phyloP scores from a whole-genome alignment of 2,888 invertebrate genomes.

The Matsumyia berberina region DNA sequence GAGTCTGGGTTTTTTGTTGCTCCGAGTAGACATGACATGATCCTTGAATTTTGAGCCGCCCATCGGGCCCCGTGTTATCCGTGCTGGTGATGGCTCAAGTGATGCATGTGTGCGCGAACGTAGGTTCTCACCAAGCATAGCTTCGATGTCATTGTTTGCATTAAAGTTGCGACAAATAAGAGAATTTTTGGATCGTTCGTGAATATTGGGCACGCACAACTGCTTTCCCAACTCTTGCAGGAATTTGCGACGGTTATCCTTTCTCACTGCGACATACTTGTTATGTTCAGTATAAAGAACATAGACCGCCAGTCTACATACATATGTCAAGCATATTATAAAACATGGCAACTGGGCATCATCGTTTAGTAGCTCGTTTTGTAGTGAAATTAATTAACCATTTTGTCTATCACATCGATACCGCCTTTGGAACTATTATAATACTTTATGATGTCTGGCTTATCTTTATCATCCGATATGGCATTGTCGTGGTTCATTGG shows the following conservation, averaged over 20 bases:
- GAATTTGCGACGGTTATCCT: conserved; percentile 5
- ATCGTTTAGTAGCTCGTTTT: conserved; percentile 10
- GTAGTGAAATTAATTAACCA: background rate
- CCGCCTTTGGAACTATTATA: conserved; percentile 36
- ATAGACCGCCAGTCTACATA: background rate
- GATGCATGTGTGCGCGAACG: background rate
- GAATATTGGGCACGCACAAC: conserved; percentile 9
- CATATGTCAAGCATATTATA: conserved; percentile 8
- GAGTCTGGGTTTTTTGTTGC: conserved; percentile 1
- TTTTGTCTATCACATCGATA: conserved; percentile 29
- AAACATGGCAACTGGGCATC: conserved; percentile 5
- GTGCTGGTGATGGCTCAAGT: conserved; percentile 17
- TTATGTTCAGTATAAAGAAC: conserved; percentile 6
- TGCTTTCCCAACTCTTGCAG: conserved; percentile 20
- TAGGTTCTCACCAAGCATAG: conserved; percentile 15
- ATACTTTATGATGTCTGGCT: conserved; percentile 23
- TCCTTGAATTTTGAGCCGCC: conserved; percentile 18
- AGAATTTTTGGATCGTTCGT: background rate
- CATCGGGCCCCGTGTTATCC: conserved; percentile 9
- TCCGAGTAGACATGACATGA: conserved; percentile 15
- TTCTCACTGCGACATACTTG: background rate
- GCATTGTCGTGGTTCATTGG: conserved; percentile 23
- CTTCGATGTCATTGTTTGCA: conserved; percentile 4
- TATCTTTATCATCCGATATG: conserved; percentile 4
- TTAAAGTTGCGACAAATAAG: conserved; percentile 4